Conservation (phyloP, 2,797 vertebrate genomes). For the Fistularia tabacaria region DNA sequence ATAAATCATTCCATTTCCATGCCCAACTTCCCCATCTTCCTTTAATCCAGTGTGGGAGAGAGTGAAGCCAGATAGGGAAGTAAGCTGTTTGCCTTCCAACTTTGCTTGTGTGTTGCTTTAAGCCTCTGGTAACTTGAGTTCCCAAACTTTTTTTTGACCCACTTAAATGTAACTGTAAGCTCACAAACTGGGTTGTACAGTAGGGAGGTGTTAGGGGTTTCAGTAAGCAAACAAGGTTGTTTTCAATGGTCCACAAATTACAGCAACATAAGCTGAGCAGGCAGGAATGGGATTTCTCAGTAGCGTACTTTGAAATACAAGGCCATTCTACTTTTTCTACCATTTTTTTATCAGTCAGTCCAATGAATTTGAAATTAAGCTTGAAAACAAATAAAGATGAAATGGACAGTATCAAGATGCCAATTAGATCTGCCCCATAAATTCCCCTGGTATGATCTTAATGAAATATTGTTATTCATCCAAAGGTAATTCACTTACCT, state of each 20-base stretch:
- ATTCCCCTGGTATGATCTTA: constrained; percentile 6
- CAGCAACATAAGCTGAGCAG: constrained; percentile 4
- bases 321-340: not conserved
- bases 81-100: constrained; percentile 71
- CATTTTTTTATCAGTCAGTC: too few species aligned
- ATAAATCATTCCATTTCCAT: constrained; percentile 74
- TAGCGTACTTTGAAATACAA: constrained; percentile 21
- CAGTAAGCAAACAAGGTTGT: constrained; percentile 37
- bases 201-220: constrained; percentile 17
- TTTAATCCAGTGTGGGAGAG: constrained; percentile 74
- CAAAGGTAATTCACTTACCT: not conserved
- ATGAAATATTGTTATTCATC: constrained; percentile 12
- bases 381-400: constrained; percentile 1
- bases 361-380: too few species aligned
- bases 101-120: constrained; percentile 66
- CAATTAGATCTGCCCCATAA: not conserved
- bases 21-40: constrained; percentile 62
- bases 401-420: constrained; percentile 4
- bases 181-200: constrained; percentile 56
- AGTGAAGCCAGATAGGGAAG: constrained; percentile 66
- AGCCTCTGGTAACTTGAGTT: constrained; percentile 71
- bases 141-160: constrained; percentile 61
- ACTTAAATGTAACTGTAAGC: constrained; percentile 70
- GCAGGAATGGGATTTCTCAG: constrained; percentile 13
- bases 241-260: constrained; percentile 5